phyloP scores from a whole-genome alignment of 2,797 vertebrate genomes.

The Graptemys geographica region DNA sequence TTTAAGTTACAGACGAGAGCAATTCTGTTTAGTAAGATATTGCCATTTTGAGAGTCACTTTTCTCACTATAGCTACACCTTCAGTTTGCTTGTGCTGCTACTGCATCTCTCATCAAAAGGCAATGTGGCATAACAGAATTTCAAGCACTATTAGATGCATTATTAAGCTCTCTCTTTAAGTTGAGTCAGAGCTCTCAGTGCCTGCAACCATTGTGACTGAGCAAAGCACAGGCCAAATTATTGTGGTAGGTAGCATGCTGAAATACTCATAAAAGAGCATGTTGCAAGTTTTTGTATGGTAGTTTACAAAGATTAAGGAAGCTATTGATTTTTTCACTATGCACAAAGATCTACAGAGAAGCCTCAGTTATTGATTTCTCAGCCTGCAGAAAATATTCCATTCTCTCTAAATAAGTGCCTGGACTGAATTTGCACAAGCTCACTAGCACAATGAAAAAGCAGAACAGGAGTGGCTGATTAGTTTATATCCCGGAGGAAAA shows the following conservation, averaged over 20 bases:
- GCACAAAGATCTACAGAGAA: slow-evolving; percentile 53
- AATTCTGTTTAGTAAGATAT: not conserved
- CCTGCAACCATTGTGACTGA: slow-evolving; percentile 20
- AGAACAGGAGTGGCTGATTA: not conserved
- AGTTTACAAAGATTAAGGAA: slow-evolving; percentile 9
- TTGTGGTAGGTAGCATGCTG: slow-evolving; percentile 44
- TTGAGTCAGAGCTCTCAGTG: not conserved
- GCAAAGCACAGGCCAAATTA: slow-evolving; percentile 34
- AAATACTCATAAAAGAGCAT: slow-evolving; percentile 33
- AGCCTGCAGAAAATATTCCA: slow-evolving; percentile 19
- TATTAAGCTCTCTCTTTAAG: not conserved
- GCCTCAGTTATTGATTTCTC: slow-evolving; percentile 38
- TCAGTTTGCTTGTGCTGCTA: not conserved
- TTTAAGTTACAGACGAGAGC: not conserved
- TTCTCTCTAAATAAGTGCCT: not conserved
- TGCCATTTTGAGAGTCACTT: not conserved
- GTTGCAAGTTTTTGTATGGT: slow-evolving; percentile 39
- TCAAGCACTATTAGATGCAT: not conserved
- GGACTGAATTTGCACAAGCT: not conserved
- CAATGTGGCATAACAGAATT: not conserved
- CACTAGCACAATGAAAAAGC: not conserved
- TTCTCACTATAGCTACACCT: not conserved
- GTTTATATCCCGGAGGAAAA: not conserved
- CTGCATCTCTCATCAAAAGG: not conserved
- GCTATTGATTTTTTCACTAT: slow-evolving; percentile 21